Evolutionary conservation across 2,888 invertebrate genomes (phyloP).

Genomic region (Heteromyza rotundicornis): DNA sequence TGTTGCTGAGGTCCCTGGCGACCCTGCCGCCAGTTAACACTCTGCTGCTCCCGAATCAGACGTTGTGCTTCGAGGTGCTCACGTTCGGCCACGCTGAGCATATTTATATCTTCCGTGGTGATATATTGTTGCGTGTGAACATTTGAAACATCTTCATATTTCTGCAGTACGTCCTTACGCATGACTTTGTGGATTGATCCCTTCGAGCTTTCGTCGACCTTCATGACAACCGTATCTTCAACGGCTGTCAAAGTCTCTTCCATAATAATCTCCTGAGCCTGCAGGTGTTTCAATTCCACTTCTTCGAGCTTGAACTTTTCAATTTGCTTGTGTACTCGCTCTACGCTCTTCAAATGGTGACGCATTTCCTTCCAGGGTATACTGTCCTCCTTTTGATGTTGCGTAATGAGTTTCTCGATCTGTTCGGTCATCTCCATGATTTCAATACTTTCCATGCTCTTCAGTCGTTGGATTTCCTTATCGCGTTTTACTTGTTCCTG

Average conservation of each 20-base stretch:
- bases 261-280: slow-evolving; percentile 42
- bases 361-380: slow-evolving; percentile 62
- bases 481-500: slow-evolving; percentile 62
- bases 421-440: slow-evolving; percentile 61
- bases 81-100: slow-evolving; percentile 57
- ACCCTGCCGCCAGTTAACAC: slow-evolving; percentile 55
- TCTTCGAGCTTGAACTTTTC: slow-evolving; percentile 63
- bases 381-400: slow-evolving; percentile 51
- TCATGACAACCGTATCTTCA: slow-evolving; percentile 68
- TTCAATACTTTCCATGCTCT: slow-evolving; percentile 59
- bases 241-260: slow-evolving; percentile 67
- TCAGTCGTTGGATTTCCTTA: slow-evolving; percentile 57
- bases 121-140: slow-evolving; percentile 50
- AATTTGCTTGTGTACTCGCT: slow-evolving; percentile 61
- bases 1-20: slow-evolving; percentile 45
- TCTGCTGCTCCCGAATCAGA: slow-evolving; percentile 51
- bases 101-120: slow-evolving; percentile 57
- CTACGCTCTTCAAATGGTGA: slow-evolving; percentile 59
- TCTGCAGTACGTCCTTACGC: slow-evolving; percentile 53
- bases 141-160: slow-evolving; percentile 46
- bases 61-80: slow-evolving; percentile 57
- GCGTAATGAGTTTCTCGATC: slow-evolving; percentile 58
- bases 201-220: slow-evolving; percentile 61
- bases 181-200: slow-evolving; percentile 50
- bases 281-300: slow-evolving; percentile 59